Base-by-base conservation (phyloP, 2,797 vertebrate species). In the Sparidentex hasta region DNA sequence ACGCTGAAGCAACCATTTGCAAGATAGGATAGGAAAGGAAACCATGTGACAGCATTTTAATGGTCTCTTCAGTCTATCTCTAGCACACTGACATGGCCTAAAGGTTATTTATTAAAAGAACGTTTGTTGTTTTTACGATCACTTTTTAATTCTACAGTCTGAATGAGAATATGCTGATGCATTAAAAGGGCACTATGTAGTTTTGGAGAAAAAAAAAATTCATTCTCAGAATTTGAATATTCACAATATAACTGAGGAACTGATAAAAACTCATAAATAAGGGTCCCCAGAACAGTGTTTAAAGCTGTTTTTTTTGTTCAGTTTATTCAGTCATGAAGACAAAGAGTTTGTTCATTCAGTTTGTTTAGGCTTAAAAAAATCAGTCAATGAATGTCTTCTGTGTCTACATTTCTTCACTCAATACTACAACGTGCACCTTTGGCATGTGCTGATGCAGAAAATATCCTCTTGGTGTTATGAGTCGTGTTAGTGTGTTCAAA, bases 401-500 rank as follows among this genome's bases (percentile, higher is more conserved):
- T 7, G 27, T 33, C 7, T 6, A 33, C 29, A 33, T 33, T 33
- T 33, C 33, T 33, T 33, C 33, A 7, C 33, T 7, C 33, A 8
- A 33, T 8, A 33, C 33, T 33, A 33, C 33, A 33, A 8, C 7
- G 7, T 33, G 33, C 29, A 33, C 33, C 33, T 33, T 33, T 44
- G 65, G 44, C 71, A 43, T 64, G 41, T 64, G 23, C 41, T 59
- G 69, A 76, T 70, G 47, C 65, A 57, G 57, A 48, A 65, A 44
- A 51, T 16, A 33, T 27, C 79, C 27, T 17, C 12, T 64, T 43
- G 38, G n/a, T 56, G 23, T 48, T 18, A 68, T 65, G 71, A 74
- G 54, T 75, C 44, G 57, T 71, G 27, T 27, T 27, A 27, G 27
- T 55, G 68, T 29, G 27, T 74, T 61, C 75, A 65, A 78, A 82